A percentile compares a stretch with the other conserved stretches of the same genome.
phyloP scores from a whole-genome alignment of 1,140 invertebrate genomes.

The Asobara japonica region DNA sequence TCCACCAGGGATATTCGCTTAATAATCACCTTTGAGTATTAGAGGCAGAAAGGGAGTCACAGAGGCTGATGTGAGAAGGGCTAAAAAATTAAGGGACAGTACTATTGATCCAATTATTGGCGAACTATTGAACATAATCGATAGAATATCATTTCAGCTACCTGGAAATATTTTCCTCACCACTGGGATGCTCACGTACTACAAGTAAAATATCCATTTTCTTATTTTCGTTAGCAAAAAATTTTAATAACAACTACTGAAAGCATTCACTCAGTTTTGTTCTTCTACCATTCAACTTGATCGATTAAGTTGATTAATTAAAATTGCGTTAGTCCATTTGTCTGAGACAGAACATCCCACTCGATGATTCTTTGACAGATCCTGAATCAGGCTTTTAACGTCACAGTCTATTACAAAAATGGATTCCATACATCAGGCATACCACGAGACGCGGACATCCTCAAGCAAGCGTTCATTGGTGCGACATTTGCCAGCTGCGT shows the following conservation, averaged over 20 bases:
- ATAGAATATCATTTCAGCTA: constrained; percentile 70
- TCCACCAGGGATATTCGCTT: too few relatives aligned
- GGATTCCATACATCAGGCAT: constrained; percentile 64
- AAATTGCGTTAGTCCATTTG: neutral
- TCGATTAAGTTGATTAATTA: too few relatives aligned
- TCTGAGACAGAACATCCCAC: constrained; percentile 58
- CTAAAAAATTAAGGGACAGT: constrained; percentile 63
- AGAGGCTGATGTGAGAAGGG: constrained; percentile 55
- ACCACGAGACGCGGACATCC: constrained; percentile 34
- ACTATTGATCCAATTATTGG: constrained; percentile 67
- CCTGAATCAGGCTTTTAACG: constrained; percentile 72
- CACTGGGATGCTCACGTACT: constrained; percentile 68
- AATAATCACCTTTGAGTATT: constrained; percentile 52
- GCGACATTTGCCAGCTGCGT: constrained; percentile 38
- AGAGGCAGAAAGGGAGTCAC: constrained; percentile 58
- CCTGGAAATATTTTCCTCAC: constrained; percentile 73
- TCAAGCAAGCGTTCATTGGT: constrained; percentile 35
- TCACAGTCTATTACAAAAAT: constrained; percentile 72
- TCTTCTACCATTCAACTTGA: too few relatives aligned
- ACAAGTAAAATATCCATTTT: constrained; percentile 54
- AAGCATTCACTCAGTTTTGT: too few relatives aligned
- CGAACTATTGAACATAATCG: constrained; percentile 65
- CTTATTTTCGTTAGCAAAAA: neutral
- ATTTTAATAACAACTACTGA: too few relatives aligned
- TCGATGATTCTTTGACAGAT: constrained; percentile 72